Evolutionary conservation across 2,797 vertebrate genomes (phyloP).

Genomic region (Rhinichthys osculus): DNA sequence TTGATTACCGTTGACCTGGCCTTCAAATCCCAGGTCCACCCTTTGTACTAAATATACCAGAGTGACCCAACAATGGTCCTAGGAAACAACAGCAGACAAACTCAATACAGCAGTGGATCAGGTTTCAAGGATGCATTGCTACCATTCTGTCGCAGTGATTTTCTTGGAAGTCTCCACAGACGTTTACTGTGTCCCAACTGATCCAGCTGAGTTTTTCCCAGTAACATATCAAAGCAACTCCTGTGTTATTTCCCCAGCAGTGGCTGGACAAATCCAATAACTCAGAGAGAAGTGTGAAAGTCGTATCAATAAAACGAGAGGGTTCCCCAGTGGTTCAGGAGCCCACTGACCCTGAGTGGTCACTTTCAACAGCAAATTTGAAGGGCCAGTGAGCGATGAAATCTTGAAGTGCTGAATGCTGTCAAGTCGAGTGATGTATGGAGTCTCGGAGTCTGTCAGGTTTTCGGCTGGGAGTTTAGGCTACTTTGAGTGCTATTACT

Average conservation of each 20-base stretch:
- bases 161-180: conserved; percentile 46
- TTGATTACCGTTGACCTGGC: conserved; percentile 78
- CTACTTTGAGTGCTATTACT: conserved; percentile 47
- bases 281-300: conserved; percentile 28
- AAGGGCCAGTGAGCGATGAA: conserved; percentile 77
- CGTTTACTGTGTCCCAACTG: conserved; percentile 22
- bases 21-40: conserved; percentile 67
- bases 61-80: conserved; percentile 49
- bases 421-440: conserved; percentile 31
- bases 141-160: conserved; percentile 35
- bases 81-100: conserved; percentile 51
- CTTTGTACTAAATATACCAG: conserved; percentile 75
- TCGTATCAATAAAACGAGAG: conserved; percentile 71
- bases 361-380: conserved; percentile 78
- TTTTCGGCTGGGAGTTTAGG: conserved; percentile 31
- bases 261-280: conserved; percentile 24
- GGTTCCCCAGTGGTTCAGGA: conserved; percentile 65
- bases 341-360: conserved; percentile 74
- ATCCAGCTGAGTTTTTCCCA: conserved; percentile 31
- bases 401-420: conserved; percentile 66
- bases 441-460: conserved; percentile 24
- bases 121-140: conserved; percentile 51
- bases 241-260: conserved; percentile 48
- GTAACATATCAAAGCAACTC: conserved; percentile 40
- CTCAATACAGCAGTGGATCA: conserved; percentile 48